A percentile compares a stretch with the other conserved stretches of the same genome.
Evolutionary conservation across 2,888 invertebrate species (phyloP).

Genomic region (Dicyrtomina minuta): DNA sequence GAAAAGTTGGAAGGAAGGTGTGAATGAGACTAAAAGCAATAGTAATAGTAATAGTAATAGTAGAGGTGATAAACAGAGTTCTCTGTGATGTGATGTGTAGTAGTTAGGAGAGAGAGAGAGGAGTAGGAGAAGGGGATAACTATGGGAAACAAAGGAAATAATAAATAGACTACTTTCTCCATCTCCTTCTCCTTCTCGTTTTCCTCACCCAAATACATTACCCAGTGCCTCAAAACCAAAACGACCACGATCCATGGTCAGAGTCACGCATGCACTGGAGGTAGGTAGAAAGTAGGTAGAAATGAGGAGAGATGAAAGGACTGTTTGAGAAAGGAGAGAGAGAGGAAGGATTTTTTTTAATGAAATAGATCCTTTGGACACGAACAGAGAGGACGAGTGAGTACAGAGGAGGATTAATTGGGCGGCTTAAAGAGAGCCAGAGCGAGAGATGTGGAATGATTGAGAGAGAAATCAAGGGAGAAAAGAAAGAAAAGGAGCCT

Average conservation of each 20-base stretch:
- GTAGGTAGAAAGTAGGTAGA: background rate
- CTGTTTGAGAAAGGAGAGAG: too few species aligned
- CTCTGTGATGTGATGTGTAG: too few species aligned
- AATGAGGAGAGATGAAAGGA: conserved; percentile 3
- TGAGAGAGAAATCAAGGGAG: conserved; percentile 18
- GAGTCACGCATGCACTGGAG: background rate
- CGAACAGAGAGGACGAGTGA: background rate
- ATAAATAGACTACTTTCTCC: conserved; percentile 6
- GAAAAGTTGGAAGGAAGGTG: too few species aligned
- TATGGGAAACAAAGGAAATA: background rate
- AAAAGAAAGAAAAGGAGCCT: conserved; percentile 21
- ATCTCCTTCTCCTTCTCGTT: background rate
- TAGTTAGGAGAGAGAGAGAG: conserved; percentile 10
- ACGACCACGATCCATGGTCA: too few species aligned
- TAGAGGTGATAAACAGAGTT: conserved; percentile 1
- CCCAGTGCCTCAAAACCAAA: too few species aligned
- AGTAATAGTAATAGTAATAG: background rate
- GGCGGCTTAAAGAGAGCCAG: too few species aligned
- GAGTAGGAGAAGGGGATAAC: background rate
- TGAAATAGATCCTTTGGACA: too few species aligned
- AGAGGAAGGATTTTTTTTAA: too few species aligned
- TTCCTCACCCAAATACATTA: too few species aligned
- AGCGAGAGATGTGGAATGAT: background rate
- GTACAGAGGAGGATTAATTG: conserved; percentile 6
- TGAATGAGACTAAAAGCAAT: background rate